Percentiles rank a stretch among this genome's conserved stretches.
These are phyloP conservation scores for Cyclophora albipunctata DNA, from an alignment of 2,888 invertebrate genomes.

Conservation along the genomic window DNA sequence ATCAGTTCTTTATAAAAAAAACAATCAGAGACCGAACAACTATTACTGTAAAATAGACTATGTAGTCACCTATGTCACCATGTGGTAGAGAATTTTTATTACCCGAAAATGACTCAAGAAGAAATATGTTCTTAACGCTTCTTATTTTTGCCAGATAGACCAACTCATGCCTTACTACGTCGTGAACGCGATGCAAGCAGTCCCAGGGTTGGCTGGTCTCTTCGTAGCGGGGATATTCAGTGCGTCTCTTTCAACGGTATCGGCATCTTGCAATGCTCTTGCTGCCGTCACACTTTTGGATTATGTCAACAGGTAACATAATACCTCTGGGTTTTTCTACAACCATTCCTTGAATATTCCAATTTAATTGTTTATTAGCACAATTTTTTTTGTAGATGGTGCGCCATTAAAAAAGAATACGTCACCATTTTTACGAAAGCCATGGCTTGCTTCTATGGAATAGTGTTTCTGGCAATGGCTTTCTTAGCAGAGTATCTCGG, in stretches of 20 bases:
- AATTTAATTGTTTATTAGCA: not conserved
- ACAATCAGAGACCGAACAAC: not conserved
- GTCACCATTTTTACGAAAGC: conserved; percentile 77
- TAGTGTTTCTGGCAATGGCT: conserved; percentile 85
- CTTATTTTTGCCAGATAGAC: conserved; percentile 63
- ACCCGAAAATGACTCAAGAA: not conserved
- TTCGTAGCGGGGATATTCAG: conserved; percentile 95
- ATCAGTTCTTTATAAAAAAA: conserved; percentile 1
- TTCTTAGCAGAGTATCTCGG: conserved; percentile 88
- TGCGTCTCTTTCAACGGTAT: conserved; percentile 92
- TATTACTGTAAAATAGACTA: too few species aligned
- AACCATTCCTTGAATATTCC: too few species aligned
- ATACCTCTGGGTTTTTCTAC: not conserved
- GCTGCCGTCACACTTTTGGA: conserved; percentile 93
- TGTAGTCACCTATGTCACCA: too few species aligned
- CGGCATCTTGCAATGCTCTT: conserved; percentile 91
- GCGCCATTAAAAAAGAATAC: conserved; percentile 37
- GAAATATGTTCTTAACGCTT: not conserved
- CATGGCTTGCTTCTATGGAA: conserved; percentile 83
- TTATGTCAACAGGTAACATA: conserved; percentile 76
- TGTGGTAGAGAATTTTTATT: too few species aligned
- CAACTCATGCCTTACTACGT: conserved; percentile 88
- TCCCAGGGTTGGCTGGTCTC: conserved; percentile 88
- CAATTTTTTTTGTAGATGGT: conserved; percentile 39
- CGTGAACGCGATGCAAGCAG: conserved; percentile 79